phyloP scores from a whole-genome alignment of 2,888 invertebrate species.

The Galerucella pusilla region DNA sequence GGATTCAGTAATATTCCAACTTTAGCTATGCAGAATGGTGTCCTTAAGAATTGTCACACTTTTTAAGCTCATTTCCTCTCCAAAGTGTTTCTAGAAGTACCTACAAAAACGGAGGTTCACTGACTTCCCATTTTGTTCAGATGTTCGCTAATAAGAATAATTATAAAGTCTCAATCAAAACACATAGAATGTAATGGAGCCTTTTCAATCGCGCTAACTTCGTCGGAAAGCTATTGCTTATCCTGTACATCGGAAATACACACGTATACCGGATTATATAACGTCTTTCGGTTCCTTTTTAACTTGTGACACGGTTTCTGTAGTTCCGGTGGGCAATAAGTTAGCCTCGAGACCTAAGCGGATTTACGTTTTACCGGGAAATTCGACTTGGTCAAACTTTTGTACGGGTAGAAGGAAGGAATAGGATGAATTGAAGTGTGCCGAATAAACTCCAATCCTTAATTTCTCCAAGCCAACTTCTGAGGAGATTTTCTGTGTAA shows the following conservation, averaged over 20 bases:
- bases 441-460: background rate
- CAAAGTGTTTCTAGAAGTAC: too few relatives aligned
- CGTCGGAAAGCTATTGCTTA: background rate
- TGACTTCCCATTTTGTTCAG: too few relatives aligned
- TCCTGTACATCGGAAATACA: slow-evolving; percentile 5
- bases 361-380: slow-evolving; percentile 11
- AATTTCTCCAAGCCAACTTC: background rate
- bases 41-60: too few relatives aligned
- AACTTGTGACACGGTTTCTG: slow-evolving; percentile 5
- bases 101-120: too few relatives aligned
- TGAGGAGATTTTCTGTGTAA: background rate
- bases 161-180: too few relatives aligned
- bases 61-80: too few relatives aligned
- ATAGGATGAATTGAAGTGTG: background rate
- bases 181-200: too few relatives aligned
- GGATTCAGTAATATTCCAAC: too few relatives aligned
- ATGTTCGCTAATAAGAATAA: too few relatives aligned
- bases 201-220: background rate
- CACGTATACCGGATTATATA: background rate
- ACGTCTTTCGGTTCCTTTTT: slow-evolving; percentile 10
- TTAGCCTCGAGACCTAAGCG: slow-evolving; percentile 3
- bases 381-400: slow-evolving; percentile 14
- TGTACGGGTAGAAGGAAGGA: slow-evolving; percentile 4
- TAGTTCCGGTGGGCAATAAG: slow-evolving; percentile 7
- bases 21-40: too few relatives aligned